Base-by-base conservation (phyloP, 2,888 invertebrate species). In the Craniophora ligustri region DNA sequence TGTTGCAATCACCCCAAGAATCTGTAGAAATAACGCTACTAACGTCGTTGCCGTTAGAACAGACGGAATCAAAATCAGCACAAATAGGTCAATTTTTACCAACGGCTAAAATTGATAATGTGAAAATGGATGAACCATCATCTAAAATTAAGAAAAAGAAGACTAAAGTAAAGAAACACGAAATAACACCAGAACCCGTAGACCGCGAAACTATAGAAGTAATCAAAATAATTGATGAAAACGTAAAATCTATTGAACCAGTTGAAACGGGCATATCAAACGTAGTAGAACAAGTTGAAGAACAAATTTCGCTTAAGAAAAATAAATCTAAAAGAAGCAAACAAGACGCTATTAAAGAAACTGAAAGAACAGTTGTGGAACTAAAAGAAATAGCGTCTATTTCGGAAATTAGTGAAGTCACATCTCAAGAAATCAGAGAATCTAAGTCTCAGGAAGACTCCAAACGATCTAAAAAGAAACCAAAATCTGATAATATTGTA, bases 111-210 rank as follows among this genome's bases (percentile, higher is more conserved):
- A n/a, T 30, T 21, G 31, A 44, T 14, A 39, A 8, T 4, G n/a
- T 60, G 31, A 47, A 45, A 55, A 3, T 18, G 3, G 49, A 51
- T 19, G 70, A 72, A 14, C 5, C 5, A 11, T 34, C 44, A 30
- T 26, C 58, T 19, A 87, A 82, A 68, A n/a, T n/a, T n/a, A 69
- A 54, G 60, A 84, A 82, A 63, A 87, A 85, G 61, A 80, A 79
- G 47, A 88, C 82, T 46, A 88, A 86, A 69, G 73, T 66, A 34
- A 86, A 84, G 60, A 85, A 84, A 55, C 63, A 63, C 14, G 78
- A 81, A 39, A 76, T 76, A 35, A 48, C 67, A n/a, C 30, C 66
- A 23, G 76, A 76, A 48, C 42, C 68, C 41, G 32, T 68, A 46
- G 50, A 73, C 16, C 65, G 60, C 59, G 67, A 73, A 72, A 66